These are phyloP conservation scores for Agrypnus murinus DNA, from an alignment of 2,888 invertebrate species.

Conservation along the genomic window DNA sequence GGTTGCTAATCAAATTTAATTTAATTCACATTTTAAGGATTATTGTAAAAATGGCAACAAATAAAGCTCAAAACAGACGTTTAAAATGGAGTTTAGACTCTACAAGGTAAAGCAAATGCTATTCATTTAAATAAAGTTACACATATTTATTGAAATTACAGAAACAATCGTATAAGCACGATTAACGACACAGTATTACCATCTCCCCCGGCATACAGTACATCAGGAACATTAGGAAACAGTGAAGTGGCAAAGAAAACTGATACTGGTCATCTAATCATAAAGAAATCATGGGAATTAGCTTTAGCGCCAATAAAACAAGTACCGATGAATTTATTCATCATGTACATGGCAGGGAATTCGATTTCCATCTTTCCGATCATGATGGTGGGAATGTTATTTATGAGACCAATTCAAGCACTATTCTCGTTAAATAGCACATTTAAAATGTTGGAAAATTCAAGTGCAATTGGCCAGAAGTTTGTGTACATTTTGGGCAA, in stretches of 20 bases:
- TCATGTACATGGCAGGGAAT: constrained; percentile 99
- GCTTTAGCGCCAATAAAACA: constrained; percentile 96
- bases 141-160: constrained; percentile 11
- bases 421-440: constrained; percentile 91
- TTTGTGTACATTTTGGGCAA: constrained; percentile 96
- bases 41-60: constrained; percentile 40
- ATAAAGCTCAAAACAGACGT: constrained; percentile 57
- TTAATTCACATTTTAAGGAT: no score
- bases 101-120: constrained; percentile 61
- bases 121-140: not conserved
- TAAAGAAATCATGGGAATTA: constrained; percentile 97
- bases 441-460: constrained; percentile 96
- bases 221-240: constrained; percentile 81
- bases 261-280: constrained; percentile 88
- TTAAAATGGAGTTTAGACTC: constrained; percentile 68
- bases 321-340: constrained; percentile 99
- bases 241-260: constrained; percentile 88
- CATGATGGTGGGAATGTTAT: constrained; percentile 99
- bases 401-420: constrained; percentile 96
- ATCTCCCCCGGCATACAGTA: constrained; percentile 90
- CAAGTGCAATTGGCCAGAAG: constrained; percentile 92
- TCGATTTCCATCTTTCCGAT: constrained; percentile 99
- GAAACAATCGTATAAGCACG: constrained; percentile 38
- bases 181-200: constrained; percentile 71
- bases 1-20: not conserved